Conservation (phyloP, 2,113 vertebrate genomes). For the human region DNA sequence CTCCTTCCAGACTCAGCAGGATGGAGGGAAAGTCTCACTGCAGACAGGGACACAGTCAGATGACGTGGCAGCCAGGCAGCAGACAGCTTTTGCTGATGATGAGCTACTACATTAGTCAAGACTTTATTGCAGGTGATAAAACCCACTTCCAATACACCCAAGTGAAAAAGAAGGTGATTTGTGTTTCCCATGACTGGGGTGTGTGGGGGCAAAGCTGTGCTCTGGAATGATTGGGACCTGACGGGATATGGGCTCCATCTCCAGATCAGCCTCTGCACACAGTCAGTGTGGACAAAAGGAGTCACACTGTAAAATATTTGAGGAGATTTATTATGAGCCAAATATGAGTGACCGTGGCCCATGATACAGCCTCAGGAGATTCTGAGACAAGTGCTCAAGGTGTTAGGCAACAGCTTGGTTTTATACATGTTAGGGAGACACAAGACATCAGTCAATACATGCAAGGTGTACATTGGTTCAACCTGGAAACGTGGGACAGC, state of each 20-base stretch:
- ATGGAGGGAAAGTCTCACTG: background rate
- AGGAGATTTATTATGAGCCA: too few relatives aligned
- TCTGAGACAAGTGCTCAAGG: too few relatives aligned
- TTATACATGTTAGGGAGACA: too few relatives aligned
- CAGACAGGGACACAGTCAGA: background rate
- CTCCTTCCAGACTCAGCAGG: background rate
- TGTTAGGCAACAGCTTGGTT: too few relatives aligned
- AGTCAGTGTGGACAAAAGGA: background rate
- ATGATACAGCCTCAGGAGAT: too few relatives aligned
- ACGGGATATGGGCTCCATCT: background rate
- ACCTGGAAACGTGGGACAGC: too few relatives aligned
- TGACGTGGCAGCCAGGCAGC: background rate
- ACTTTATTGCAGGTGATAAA: background rate
- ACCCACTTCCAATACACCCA: background rate
- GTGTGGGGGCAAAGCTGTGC: background rate
- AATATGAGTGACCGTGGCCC: too few relatives aligned
- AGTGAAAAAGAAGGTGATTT: background rate
- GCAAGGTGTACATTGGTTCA: too few relatives aligned
- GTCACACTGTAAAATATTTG: too few relatives aligned
- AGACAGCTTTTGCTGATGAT: background rate
- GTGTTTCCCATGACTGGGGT: background rate
- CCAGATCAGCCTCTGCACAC: background rate
- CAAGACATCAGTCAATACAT: too few relatives aligned
- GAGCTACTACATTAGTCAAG: too few relatives aligned
- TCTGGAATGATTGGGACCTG: rapidly evolving